These are phyloP conservation scores for Drosophila koepferae DNA, from an alignment of 2,888 invertebrate genomes.

Conservation along the genomic window DNA sequence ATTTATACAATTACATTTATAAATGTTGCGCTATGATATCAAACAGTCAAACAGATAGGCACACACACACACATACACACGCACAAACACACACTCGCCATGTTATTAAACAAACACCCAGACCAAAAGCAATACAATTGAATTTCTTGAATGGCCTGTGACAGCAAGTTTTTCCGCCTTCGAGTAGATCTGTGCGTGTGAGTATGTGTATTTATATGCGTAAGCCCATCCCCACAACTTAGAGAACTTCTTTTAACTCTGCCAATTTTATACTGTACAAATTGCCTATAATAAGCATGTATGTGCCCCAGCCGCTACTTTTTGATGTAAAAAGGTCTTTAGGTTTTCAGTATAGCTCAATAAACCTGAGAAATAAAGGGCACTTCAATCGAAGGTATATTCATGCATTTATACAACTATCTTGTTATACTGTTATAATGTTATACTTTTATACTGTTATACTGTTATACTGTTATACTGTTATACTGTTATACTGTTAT, in stretches of 20 bases:
- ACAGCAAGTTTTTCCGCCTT: slow-evolving; percentile 39
- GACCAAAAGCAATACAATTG: slow-evolving; percentile 40
- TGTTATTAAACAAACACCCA: slow-evolving; percentile 58
- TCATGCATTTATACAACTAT: too few species aligned
- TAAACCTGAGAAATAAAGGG: neutral
- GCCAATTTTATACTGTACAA: slow-evolving; percentile 42
- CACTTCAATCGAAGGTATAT: neutral
- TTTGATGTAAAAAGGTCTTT: slow-evolving; percentile 13
- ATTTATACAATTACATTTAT: slow-evolving; percentile 78
- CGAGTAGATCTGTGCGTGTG: neutral
- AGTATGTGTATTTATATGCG: neutral
- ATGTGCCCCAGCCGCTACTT: slow-evolving; percentile 1
- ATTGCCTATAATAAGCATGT: slow-evolving; percentile 56
- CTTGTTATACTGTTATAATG: neutral
- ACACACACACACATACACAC: slow-evolving; percentile 4
- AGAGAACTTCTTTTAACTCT: slow-evolving; percentile 7
- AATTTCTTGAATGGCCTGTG: slow-evolving; percentile 51
- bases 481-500: neutral
- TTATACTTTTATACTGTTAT: neutral
- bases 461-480: neutral
- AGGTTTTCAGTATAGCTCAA: slow-evolving; percentile 25
- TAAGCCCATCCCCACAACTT: neutral
- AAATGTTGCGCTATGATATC: slow-evolving; percentile 67
- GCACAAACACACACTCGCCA: slow-evolving; percentile 39
- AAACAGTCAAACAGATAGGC: slow-evolving; percentile 40